Conservation (phyloP, 2,113 vertebrate species). For the Lota lota region DNA sequence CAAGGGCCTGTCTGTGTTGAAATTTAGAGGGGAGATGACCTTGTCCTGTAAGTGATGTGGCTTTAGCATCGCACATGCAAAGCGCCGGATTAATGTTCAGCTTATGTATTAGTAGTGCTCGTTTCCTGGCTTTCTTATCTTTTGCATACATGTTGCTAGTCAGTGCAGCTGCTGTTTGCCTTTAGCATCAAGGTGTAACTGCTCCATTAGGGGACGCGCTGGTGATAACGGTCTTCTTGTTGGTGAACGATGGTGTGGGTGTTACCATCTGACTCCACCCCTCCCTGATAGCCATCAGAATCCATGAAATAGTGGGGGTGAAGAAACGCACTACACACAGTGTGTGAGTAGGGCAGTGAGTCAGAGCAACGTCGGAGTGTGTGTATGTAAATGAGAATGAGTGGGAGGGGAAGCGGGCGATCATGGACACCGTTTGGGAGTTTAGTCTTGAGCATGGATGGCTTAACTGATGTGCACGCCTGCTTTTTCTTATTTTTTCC, state of each 20-base stretch:
- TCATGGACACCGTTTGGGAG: neutral
- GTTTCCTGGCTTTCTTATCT: conserved; percentile 8
- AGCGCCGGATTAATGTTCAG: conserved; percentile 34
- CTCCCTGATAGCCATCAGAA: too few species aligned
- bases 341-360: too few species aligned
- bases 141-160: conserved; percentile 23
- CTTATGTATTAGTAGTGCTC: conserved; percentile 28
- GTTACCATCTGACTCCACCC: too few species aligned
- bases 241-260: neutral
- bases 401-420: neutral
- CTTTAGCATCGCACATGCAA: conserved; percentile 26
- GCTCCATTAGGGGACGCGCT: conserved; percentile 24
- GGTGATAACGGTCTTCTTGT: conserved; percentile 27
- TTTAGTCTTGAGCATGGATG: too few species aligned
- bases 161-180: conserved; percentile 28
- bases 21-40: conserved; percentile 37
- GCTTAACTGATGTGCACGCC: too few species aligned
- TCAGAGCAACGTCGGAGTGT: too few species aligned
- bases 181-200: conserved; percentile 34
- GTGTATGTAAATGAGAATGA: too few species aligned
- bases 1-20: conserved; percentile 41
- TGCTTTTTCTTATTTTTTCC: neutral
- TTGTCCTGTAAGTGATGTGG: conserved; percentile 46
- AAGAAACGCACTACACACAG: too few species aligned
- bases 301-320: too few species aligned